Conservation (phyloP, 2,113 vertebrate species). For the Triplophysa rosa region DNA sequence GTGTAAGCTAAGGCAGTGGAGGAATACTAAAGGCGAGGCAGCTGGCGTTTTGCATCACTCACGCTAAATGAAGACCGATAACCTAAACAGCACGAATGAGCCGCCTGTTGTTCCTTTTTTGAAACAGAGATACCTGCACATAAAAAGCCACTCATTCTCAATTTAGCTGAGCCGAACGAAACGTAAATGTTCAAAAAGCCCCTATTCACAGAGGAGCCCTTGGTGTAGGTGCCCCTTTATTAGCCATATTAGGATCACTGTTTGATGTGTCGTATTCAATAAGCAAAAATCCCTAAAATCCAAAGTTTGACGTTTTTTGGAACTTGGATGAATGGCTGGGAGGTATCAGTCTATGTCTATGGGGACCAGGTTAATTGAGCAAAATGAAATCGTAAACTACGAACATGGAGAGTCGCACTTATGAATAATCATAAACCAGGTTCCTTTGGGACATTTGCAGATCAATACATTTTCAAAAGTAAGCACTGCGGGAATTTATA, state of each 20-base stretch:
- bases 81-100: constrained; percentile 7
- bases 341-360: constrained; percentile 55
- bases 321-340: constrained; percentile 63
- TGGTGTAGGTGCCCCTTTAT: constrained; percentile 46
- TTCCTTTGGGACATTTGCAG: constrained; percentile 3
- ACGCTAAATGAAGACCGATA: constrained; percentile 22
- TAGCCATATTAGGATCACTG: constrained; percentile 37
- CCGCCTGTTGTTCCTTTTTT: constrained; percentile 28
- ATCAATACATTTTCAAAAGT: constrained; percentile 39
- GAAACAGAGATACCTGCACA: constrained; percentile 26
- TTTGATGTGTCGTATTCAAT: constrained; percentile 49
- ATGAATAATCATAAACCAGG: constrained; percentile 70
- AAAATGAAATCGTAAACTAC: constrained; percentile 68
- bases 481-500: constrained; percentile 11
- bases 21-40: background rate
- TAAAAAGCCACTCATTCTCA: constrained; percentile 39
- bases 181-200: constrained; percentile 52
- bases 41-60: constrained; percentile 11
- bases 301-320: constrained; percentile 41
- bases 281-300: constrained; percentile 50
- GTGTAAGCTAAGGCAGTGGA: background rate
- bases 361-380: constrained; percentile 67
- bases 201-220: constrained; percentile 51
- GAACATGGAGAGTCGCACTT: constrained; percentile 64
- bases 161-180: background rate